These are phyloP conservation scores for Hypocryptadius cinnamomeus DNA, from an alignment of 2,113 vertebrate genomes.

Conservation along the genomic window DNA sequence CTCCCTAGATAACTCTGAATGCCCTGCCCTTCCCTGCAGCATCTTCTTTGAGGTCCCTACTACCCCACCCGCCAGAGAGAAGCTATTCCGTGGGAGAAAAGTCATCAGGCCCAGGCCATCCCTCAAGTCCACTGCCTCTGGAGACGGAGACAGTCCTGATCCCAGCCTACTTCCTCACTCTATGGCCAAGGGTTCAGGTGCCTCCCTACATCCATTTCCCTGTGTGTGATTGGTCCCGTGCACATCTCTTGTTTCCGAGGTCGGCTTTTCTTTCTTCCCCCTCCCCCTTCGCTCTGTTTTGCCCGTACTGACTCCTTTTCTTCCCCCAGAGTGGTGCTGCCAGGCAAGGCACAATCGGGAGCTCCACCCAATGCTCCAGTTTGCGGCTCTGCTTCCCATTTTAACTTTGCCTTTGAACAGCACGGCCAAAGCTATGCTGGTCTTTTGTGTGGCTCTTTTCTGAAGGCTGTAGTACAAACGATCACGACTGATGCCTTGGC, in stretches of 20 bases:
- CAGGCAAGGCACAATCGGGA: not conserved
- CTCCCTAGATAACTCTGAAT: not conserved
- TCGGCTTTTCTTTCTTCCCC: not conserved
- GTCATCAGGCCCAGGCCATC: not conserved
- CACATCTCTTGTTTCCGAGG: not conserved
- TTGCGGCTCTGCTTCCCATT: not conserved
- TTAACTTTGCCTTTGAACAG: constrained; percentile 10
- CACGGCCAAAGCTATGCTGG: not conserved
- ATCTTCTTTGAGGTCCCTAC: not conserved
- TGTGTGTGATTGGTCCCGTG: not conserved
- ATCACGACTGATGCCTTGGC: not conserved
- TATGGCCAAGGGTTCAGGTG: not conserved
- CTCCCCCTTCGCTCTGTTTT: not conserved
- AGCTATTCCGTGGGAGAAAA: not conserved
- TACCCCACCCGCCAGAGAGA: not conserved
- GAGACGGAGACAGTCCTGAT: not conserved
- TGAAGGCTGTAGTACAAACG: not conserved
- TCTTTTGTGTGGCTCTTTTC: not conserved
- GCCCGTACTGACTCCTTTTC: constrained; percentile 4
- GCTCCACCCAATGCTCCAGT: constrained; percentile 32
- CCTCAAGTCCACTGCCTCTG: not conserved
- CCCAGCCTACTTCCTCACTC: not conserved
- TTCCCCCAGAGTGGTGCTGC: not conserved
- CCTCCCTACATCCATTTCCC: not conserved
- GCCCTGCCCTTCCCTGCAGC: not conserved